These are phyloP conservation scores for Steromphala cineraria DNA, from an alignment of 2,888 invertebrate genomes.

Conservation along the genomic window DNA sequence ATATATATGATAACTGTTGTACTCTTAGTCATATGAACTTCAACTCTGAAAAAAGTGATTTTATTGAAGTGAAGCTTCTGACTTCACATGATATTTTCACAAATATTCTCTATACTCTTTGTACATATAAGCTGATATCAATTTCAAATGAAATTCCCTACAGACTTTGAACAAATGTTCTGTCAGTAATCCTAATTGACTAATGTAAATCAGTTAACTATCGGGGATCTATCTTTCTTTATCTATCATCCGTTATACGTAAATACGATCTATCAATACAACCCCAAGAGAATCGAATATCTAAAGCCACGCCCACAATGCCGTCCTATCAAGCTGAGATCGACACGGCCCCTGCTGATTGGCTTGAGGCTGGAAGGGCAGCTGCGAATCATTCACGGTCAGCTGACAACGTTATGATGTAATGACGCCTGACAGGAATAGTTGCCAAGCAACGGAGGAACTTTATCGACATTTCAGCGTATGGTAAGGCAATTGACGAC, in stretches of 20 bases:
- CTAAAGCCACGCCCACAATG: neutral
- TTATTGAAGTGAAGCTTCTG: too few relatives aligned
- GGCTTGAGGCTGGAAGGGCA: neutral
- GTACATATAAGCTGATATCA: too few relatives aligned
- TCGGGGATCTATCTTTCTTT: neutral
- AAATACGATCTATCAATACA: neutral
- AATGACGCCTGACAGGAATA: neutral
- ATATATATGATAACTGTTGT: too few relatives aligned
- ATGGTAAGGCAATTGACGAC: neutral
- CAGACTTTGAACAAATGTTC: neutral
- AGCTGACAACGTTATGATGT: conserved; percentile 9
- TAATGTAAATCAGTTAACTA: neutral
- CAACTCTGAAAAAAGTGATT: too few relatives aligned
- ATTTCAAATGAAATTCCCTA: neutral
- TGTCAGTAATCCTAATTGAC: conserved; percentile 4
- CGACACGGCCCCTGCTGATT: conserved; percentile 8
- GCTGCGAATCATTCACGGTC: conserved; percentile 15
- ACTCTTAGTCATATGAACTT: too few relatives aligned
- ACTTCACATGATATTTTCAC: too few relatives aligned
- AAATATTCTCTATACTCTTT: too few relatives aligned
- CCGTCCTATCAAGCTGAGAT: neutral
- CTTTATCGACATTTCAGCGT: neutral
- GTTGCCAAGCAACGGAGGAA: neutral
- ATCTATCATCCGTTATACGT: neutral
- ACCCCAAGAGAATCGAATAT: neutral